These are phyloP conservation scores for Trissolcus japonicus DNA, from an alignment of 2,888 invertebrate genomes.

Conservation along the genomic window DNA sequence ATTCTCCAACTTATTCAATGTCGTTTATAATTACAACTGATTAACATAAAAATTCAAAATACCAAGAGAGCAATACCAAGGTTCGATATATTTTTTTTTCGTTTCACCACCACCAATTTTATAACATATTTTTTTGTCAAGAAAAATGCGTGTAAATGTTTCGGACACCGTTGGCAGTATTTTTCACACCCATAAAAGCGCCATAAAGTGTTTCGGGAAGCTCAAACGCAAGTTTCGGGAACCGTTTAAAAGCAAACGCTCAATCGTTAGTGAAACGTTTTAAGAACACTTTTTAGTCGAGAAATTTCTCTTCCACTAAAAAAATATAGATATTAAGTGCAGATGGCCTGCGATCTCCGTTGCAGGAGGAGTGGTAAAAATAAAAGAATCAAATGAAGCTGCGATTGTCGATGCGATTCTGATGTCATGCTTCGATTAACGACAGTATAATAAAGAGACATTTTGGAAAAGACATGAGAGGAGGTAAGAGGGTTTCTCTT, in stretches of 20 bases:
- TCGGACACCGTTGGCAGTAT: constrained; percentile 46
- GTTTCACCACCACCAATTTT: constrained; percentile 1
- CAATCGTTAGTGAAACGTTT: constrained; percentile 45
- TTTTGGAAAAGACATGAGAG: constrained; percentile 41
- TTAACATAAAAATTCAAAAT: constrained; percentile 35
- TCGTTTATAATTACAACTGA: constrained; percentile 24
- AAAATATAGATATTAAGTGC: constrained; percentile 48
- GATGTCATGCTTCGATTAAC: constrained; percentile 54
- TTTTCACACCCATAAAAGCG: constrained; percentile 55
- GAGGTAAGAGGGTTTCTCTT: constrained; percentile 43
- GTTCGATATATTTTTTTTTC: constrained; percentile 14
- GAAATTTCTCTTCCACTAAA: constrained; percentile 38
- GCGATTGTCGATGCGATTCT: constrained; percentile 42
- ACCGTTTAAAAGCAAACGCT: constrained; percentile 54
- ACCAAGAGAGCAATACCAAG: constrained; percentile 13
- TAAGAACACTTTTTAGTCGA: constrained; percentile 38
- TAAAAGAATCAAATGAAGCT: constrained; percentile 41
- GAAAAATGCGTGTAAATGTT: constrained; percentile 44
- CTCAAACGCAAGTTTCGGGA: constrained; percentile 53
- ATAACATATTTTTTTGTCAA: constrained; percentile 1
- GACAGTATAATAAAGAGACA: constrained; percentile 45
- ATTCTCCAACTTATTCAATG: constrained; percentile 2
- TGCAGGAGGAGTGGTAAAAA: constrained; percentile 6
- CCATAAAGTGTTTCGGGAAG: constrained; percentile 54
- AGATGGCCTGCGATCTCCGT: constrained; percentile 18